Evolutionary conservation across 2,888 invertebrate species (phyloP).

Genomic region (Phytoseiulus persimilis): DNA sequence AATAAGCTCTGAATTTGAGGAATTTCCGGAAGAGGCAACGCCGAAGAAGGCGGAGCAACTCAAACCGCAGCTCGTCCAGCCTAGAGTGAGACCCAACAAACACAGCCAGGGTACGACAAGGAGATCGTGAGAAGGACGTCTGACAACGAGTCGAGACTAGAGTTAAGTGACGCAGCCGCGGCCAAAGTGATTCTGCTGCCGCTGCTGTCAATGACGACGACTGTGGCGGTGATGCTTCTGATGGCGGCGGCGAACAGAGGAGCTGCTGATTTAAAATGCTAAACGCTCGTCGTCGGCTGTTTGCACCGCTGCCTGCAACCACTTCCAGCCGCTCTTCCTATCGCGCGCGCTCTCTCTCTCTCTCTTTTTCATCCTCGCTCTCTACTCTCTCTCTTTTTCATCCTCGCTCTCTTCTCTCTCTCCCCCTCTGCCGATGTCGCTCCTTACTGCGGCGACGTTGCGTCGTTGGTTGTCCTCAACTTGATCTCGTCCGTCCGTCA

Average conservation of each 20-base stretch:
- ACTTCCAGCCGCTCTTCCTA: background rate
- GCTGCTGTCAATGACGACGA: background rate
- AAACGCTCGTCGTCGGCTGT: conserved; percentile 33
- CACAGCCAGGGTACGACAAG: background rate
- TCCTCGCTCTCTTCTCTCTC: too few species aligned
- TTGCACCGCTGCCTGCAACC: conserved; percentile 7
- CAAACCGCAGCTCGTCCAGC: background rate
- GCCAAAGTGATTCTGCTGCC: background rate
- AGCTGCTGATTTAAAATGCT: conserved; percentile 37
- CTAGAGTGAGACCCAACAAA: background rate
- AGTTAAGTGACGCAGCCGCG: background rate
- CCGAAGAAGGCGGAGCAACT: background rate
- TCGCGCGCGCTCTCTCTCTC: too few species aligned
- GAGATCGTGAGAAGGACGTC: background rate
- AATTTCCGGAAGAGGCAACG: background rate
- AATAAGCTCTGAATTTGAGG: too few species aligned
- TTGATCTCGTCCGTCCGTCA: background rate
- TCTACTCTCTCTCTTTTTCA: too few species aligned
- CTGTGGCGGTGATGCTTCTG: conserved; percentile 5
- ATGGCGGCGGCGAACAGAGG: background rate
- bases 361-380: too few species aligned
- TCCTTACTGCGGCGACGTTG: background rate
- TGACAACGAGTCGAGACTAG: background rate
- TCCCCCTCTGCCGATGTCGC: background rate
- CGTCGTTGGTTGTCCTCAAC: background rate